Evolutionary conservation across 2,113 vertebrate species (phyloP), one percentile per base, ranked within the genome.

Genomic region (Ursus arctos): DNA sequence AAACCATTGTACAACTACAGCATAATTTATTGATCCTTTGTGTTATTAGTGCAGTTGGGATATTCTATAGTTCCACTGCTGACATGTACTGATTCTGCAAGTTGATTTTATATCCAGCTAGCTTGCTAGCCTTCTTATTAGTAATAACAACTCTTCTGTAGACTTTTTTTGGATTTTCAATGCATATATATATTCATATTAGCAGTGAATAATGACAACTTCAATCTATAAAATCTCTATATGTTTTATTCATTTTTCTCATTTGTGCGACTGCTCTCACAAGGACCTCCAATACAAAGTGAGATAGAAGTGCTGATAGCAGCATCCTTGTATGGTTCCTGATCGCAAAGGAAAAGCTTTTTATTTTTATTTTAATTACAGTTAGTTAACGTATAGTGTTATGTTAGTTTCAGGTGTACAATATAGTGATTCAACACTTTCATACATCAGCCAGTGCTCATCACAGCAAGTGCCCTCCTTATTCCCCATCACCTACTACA

Each of bases 151-250:
- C 19, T 84, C 5, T 22, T 77, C 53, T 81, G 3, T 89, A 85
- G 84, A 80, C 72, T 88, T 59, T 59, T 91, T 91, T 57, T 83
- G 82, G 18, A 77, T 76, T 83, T 88, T 94, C 16, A 83, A 51
- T 21, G 16, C 67, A 63, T 28, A 36, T 77, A 31, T 71, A 26
- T 94, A 36, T 88, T 69, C 22, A 49, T 67, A 31, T 82, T 82
- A 53, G 69, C 33, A 61, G 47, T 33, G 16, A 87, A 67, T 65
- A 72, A 12, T 80, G 51, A 93, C 19, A 81, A 65, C n/a, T 67
- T 85, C 53, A 71, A 28, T 53, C 8, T 14, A 92, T 81, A 74
- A 53, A 24, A 40, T 80, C 28, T 43, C 53, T 49, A 4, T 79
- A 18, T 88, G 51, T 77, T 80, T 55, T 51, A 28, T 91, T 92